Conservation (phyloP, 2,797 vertebrate species). For the Poeciliopsis turneri region DNA sequence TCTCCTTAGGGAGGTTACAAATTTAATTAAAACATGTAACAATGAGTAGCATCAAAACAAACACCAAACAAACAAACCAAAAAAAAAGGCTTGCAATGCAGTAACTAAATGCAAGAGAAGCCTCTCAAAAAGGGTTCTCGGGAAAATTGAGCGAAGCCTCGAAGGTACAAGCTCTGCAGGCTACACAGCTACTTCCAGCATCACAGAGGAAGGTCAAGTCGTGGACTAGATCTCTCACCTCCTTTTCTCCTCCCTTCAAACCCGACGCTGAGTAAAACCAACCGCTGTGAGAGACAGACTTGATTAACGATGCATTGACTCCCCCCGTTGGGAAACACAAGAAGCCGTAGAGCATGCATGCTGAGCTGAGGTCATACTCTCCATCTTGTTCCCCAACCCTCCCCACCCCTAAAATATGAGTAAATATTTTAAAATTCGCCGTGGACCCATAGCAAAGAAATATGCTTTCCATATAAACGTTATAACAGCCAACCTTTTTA, state of each 20-base stretch:
- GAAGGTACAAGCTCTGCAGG: conserved; percentile 33
- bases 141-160: conserved; percentile 62
- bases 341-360: conserved; percentile 58
- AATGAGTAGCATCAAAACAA: conserved; percentile 53
- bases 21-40: conserved; percentile 58
- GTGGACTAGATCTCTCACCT: conserved; percentile 49
- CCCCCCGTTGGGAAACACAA: conserved; percentile 69
- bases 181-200: conserved; percentile 44
- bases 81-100: conserved; percentile 27
- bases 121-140: conserved; percentile 38
- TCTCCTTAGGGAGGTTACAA: conserved; percentile 48
- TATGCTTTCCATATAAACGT: conserved; percentile 35
- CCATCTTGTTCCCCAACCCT: conserved; percentile 24
- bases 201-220: conserved; percentile 70
- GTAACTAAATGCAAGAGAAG: conserved; percentile 52
- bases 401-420: conserved; percentile 36
- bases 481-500: conserved; percentile 40
- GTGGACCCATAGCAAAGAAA: conserved; percentile 15
- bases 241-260: conserved; percentile 43
- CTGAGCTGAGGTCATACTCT: conserved; percentile 64
- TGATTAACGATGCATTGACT: conserved; percentile 77
- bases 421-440: conserved; percentile 50
- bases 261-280: conserved; percentile 51
- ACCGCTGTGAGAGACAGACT: conserved; percentile 74
- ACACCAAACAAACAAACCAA: conserved; percentile 47